Conservation (phyloP, 2,113 vertebrate species). For the Corythornis vintsioides region DNA sequence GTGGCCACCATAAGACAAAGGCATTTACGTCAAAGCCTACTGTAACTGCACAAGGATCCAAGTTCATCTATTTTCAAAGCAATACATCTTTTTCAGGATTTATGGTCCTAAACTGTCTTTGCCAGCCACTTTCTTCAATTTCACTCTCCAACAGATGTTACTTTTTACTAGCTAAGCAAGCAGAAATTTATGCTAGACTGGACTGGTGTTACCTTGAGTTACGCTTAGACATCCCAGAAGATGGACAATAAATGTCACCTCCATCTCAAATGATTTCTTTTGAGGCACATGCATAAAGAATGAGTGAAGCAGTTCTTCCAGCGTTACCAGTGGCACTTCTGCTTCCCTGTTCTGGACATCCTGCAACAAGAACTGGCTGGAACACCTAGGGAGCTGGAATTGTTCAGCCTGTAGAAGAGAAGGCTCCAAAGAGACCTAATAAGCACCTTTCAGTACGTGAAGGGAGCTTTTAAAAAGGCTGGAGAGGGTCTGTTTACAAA, state of each 20-base stretch:
- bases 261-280: not conserved
- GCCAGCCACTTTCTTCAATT: not conserved
- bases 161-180: not conserved
- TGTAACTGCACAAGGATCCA: not conserved
- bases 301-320: not conserved
- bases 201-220: not conserved
- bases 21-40: conserved; percentile 4
- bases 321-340: not conserved
- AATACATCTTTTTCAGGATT: not conserved
- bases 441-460: too few species aligned
- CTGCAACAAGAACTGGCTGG: not conserved
- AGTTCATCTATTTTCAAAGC: not conserved
- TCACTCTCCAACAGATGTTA: not conserved
- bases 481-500: too few species aligned
- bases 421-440: too few species aligned
- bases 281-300: not conserved
- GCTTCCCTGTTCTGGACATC: not conserved
- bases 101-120: not conserved
- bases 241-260: not conserved
- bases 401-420: too few species aligned
- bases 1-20: not conserved
- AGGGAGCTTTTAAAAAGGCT: too few species aligned
- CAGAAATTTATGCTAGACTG: not conserved
- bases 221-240: not conserved
- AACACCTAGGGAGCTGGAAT: too few species aligned